phyloP scores from a whole-genome alignment of 2,113 vertebrate species.

The Rallus limicola region DNA sequence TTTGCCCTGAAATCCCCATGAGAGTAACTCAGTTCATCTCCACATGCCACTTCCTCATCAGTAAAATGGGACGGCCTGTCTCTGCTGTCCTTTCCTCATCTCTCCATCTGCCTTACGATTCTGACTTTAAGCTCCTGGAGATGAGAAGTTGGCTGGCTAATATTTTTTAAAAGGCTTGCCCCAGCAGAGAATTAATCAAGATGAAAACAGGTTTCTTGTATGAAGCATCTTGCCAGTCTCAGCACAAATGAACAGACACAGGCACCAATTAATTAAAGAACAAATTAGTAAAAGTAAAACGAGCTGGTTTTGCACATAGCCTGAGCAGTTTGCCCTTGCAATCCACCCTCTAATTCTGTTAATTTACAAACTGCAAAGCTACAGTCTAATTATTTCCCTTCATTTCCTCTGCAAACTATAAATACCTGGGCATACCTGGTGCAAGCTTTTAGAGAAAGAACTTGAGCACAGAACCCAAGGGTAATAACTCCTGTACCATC shows the following conservation, averaged over 20 bases:
- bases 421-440: background rate
- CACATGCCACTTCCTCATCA: background rate
- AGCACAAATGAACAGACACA: background rate
- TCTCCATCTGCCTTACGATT: background rate
- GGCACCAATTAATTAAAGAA: conserved; percentile 31
- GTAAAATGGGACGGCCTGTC: background rate
- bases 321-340: background rate
- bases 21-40: background rate
- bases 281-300: conserved; percentile 21
- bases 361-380: conserved; percentile 20
- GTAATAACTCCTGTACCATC: background rate
- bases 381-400: conserved; percentile 27
- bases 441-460: background rate
- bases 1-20: background rate
- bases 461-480: background rate
- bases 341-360: background rate
- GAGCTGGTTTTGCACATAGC: background rate
- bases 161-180: background rate
- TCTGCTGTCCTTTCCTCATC: background rate
- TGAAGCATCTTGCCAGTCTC: conserved; percentile 5
- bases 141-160: background rate
- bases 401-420: background rate
- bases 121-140: background rate
- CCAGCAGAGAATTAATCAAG: background rate
- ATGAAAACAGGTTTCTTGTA: background rate